Evolutionary conservation across 2,888 invertebrate genomes (phyloP), one percentile per base, ranked within the genome.

Genomic region (Holacanthella duospinosa): DNA sequence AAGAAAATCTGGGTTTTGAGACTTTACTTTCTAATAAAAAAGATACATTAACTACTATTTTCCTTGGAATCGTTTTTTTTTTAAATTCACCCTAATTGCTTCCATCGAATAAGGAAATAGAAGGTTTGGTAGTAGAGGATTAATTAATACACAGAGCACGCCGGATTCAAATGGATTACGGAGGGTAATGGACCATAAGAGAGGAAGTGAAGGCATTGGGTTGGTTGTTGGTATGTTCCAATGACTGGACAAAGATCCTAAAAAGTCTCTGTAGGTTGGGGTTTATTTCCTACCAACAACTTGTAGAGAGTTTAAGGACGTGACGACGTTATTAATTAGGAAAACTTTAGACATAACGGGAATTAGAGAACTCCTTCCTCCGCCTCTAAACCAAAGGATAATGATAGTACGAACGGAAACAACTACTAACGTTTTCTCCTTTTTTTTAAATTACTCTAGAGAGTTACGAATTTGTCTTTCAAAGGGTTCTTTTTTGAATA

Each of bases 301-400:
- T 48, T 48, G 48, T 48, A 21, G 48, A 48, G 48, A 48, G 48
- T 9, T 48, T 48, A 9, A 48, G 48, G n/a, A 48, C 48, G 48
- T 48, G 48, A 48, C 19, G 48, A 48, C 48, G 48, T 48, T 48
- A 48, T 48, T 48, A 48, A 48, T 48, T 48, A 48, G 48, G 19
- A n/a, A 9, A 48, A n/a, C 16, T 48, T 48, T 48, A 21, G 48
- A 48, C 48, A 21, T 48, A 48, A 48, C 19, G 48, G 48, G 48
- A 48, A 48, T 48, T 48, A 48, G 48, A 48, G 48, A 48, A 48
- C 12, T n/a, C 21, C 21, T 48, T 48, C 4, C 48, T 21, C 48
- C 48, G 12, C 4, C n/a, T 48, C n/a, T 48, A 48, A 48, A 48
- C 48, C 48, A 48, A n/a, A 21, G 48, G 16, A 36, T 36, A 36